phyloP scores from a whole-genome alignment of 2,888 invertebrate genomes.

The Agonopterix heracliana region DNA sequence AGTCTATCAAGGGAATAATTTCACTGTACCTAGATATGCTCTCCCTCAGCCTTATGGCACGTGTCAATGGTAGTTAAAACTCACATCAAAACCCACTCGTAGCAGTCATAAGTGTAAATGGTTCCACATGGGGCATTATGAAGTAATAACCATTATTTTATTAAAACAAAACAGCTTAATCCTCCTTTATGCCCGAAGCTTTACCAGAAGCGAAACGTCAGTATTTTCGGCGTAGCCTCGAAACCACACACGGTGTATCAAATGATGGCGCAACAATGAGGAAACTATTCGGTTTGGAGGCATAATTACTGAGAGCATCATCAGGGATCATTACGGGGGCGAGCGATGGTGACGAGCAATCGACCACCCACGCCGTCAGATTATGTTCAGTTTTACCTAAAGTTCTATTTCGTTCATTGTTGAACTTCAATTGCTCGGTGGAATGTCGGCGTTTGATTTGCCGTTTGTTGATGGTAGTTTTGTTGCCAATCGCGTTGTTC shows the following conservation, averaged over 20 bases:
- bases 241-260: conserved; percentile 44
- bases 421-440: neutral
- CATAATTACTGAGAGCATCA: conserved; percentile 59
- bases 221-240: conserved; percentile 2
- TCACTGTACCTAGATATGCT: too few relatives aligned
- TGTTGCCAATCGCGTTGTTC: too few relatives aligned
- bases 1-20: too few relatives aligned
- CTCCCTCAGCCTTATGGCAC: too few relatives aligned
- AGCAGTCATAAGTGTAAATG: neutral
- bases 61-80: too few relatives aligned
- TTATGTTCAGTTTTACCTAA: conserved; percentile 2
- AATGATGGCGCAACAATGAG: conserved; percentile 41
- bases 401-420: neutral
- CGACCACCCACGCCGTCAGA: conserved; percentile 3
- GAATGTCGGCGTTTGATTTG: neutral
- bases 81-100: too few relatives aligned
- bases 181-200: neutral
- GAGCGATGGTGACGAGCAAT: conserved; percentile 8
- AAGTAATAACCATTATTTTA: too few relatives aligned
- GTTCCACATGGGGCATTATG: too few relatives aligned
- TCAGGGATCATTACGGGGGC: conserved; percentile 49
- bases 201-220: conserved; percentile 1
- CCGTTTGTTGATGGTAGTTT: too few relatives aligned
- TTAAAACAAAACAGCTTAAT: neutral
- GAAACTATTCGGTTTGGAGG: conserved; percentile 47